These are phyloP conservation scores for Ceriagrion tenellum DNA, from an alignment of 2,888 invertebrate species.

Conservation along the genomic window DNA sequence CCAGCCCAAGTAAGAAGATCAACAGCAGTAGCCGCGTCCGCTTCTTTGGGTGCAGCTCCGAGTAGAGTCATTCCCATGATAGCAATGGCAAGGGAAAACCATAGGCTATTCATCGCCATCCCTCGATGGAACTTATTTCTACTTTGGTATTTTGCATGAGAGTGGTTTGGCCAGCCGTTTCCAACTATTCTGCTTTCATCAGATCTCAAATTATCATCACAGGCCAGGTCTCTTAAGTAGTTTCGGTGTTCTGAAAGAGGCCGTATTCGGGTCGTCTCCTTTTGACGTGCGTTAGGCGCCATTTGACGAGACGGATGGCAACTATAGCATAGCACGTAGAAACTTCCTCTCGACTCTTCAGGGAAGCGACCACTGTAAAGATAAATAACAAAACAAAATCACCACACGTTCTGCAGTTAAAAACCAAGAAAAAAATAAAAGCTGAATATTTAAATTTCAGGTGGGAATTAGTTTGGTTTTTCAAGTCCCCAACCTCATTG, in stretches of 20 bases:
- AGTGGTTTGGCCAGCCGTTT: background rate
- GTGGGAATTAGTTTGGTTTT: too few species aligned
- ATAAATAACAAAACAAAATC: background rate
- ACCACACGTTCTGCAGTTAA: background rate
- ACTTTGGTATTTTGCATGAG: background rate
- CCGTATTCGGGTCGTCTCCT: background rate
- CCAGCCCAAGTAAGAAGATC: constrained; percentile 53
- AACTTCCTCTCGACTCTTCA: background rate
- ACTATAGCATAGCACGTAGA: background rate
- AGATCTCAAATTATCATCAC: background rate
- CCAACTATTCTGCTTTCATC: background rate
- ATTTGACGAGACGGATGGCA: background rate
- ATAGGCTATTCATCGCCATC: background rate
- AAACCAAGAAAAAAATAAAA: too few species aligned
- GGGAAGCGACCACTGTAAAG: background rate
- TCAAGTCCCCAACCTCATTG: too few species aligned
- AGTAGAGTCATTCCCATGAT: background rate
- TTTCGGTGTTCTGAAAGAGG: background rate
- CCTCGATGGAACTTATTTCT: background rate
- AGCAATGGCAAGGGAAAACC: background rate
- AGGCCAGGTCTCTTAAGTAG: background rate
- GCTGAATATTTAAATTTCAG: too few species aligned
- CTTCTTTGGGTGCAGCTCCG: background rate
- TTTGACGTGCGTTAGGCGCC: background rate
- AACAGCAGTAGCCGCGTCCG: constrained; percentile 52